A percentile compares a stretch with the other conserved stretches of the same genome.
Evolutionary conservation across 2,797 vertebrate species (phyloP).

Genomic region (Limosa lapponica): DNA sequence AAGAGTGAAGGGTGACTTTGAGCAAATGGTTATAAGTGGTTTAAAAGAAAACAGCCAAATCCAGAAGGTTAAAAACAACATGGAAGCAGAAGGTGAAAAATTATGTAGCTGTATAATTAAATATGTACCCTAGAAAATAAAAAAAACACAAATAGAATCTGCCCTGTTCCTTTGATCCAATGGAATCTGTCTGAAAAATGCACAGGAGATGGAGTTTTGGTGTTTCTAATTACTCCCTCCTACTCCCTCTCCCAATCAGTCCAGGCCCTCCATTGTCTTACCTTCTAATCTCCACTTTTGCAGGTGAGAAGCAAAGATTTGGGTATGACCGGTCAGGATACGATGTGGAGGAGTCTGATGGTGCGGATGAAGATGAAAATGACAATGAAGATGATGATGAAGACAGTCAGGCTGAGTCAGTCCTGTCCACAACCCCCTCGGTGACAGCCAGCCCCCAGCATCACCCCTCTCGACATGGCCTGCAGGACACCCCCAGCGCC

Average conservation of each 20-base stretch:
- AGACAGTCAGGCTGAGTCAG: slow-evolving; percentile 94
- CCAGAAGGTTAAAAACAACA: not conserved
- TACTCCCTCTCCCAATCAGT: not conserved
- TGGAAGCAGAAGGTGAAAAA: not conserved
- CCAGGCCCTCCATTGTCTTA: not conserved
- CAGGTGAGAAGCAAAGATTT: slow-evolving; percentile 90
- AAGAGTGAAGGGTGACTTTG: not conserved
- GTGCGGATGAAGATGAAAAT: slow-evolving; percentile 92
- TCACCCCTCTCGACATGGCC: slow-evolving; percentile 74
- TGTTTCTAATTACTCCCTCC: not conserved
- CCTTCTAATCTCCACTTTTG: not conserved
- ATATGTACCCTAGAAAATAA: not conserved
- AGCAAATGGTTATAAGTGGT: not conserved
- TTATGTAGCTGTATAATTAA: not conserved
- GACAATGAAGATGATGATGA: slow-evolving; percentile 97
- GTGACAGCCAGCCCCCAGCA: slow-evolving; percentile 95
- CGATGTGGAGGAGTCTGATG: slow-evolving; percentile 95
- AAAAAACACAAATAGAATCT: not conserved
- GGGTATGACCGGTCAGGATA: slow-evolving; percentile 87
- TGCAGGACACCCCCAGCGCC: slow-evolving; percentile 61
- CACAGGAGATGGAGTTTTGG: fast-evolving
- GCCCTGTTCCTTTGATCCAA: not conserved
- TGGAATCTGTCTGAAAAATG: not conserved
- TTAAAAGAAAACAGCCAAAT: not conserved
- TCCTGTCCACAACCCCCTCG: slow-evolving; percentile 91